Evolutionary conservation across 1,140 invertebrate species (phyloP).

Genomic region (Agrypnia vestita): DNA sequence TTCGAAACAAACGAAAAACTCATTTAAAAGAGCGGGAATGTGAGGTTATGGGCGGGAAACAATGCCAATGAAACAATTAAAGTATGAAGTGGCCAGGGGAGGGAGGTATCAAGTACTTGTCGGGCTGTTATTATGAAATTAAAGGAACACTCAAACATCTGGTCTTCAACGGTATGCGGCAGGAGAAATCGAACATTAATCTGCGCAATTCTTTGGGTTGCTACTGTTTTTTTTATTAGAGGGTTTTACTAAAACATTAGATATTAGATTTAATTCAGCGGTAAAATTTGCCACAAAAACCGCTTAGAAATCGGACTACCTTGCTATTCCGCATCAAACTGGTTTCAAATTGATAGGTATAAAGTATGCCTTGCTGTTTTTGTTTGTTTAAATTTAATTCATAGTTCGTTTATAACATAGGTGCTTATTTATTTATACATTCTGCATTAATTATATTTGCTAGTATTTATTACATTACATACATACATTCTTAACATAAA

Average conservation of each 20-base stretch:
- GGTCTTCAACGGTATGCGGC: slow-evolving; percentile 10
- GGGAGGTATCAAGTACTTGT: slow-evolving; percentile 9
- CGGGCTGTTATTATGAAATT: slow-evolving; percentile 52
- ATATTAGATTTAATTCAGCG: too few species aligned
- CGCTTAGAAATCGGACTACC: not conserved
- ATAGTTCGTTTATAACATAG: too few species aligned
- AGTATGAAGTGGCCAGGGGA: slow-evolving; percentile 6
- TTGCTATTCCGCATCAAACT: too few species aligned
- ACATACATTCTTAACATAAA: too few species aligned
- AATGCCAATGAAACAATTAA: slow-evolving; percentile 59
- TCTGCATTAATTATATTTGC: too few species aligned
- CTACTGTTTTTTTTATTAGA: too few species aligned
- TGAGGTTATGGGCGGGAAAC: slow-evolving; percentile 35
- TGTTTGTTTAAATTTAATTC: too few species aligned
- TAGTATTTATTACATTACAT: too few species aligned
- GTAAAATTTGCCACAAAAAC: not conserved
- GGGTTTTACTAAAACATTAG: too few species aligned
- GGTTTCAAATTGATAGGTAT: too few species aligned
- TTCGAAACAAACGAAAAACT: slow-evolving; percentile 19
- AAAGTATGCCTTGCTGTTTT: too few species aligned
- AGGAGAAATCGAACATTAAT: slow-evolving; percentile 7
- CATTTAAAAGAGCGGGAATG: not conserved
- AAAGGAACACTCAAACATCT: slow-evolving; percentile 55
- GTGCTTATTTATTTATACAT: too few species aligned
- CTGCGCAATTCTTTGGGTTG: not conserved